Conservation (phyloP, 2,797 vertebrate genomes). For the Anguilla pacifica region DNA sequence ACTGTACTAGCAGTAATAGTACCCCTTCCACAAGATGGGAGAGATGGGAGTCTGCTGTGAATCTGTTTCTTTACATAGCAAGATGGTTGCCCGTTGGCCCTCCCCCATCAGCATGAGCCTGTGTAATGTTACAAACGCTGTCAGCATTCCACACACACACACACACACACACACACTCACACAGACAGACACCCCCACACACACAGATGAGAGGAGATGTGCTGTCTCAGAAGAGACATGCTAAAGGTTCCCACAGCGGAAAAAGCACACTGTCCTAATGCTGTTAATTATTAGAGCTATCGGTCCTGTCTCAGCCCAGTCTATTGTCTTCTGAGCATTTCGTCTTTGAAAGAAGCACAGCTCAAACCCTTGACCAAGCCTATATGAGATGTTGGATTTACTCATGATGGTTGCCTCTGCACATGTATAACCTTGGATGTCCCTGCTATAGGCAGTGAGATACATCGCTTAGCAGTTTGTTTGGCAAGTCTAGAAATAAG, state of each 20-base stretch:
- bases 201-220: conserved; percentile 18
- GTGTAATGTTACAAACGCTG: not conserved
- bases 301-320: no score
- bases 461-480: not conserved
- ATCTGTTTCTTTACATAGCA: not conserved
- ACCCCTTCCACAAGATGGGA: no score
- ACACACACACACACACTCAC: not conserved
- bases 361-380: not conserved
- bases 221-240: not conserved
- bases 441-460: not conserved
- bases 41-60: not conserved
- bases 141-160: not conserved
- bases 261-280: not conserved
- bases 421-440: not conserved
- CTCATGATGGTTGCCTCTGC: not conserved
- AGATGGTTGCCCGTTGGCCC: no score
- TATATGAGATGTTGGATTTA: not conserved
- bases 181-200: no score
- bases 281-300: no score
- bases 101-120: not conserved
- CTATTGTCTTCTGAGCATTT: no score
- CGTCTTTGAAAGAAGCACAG: no score
- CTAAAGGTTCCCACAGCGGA: not conserved
- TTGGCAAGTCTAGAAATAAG: not conserved
- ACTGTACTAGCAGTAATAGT: no score